phyloP scores from a whole-genome alignment of 2,888 invertebrate species.

The Watsonalla binaria region DNA sequence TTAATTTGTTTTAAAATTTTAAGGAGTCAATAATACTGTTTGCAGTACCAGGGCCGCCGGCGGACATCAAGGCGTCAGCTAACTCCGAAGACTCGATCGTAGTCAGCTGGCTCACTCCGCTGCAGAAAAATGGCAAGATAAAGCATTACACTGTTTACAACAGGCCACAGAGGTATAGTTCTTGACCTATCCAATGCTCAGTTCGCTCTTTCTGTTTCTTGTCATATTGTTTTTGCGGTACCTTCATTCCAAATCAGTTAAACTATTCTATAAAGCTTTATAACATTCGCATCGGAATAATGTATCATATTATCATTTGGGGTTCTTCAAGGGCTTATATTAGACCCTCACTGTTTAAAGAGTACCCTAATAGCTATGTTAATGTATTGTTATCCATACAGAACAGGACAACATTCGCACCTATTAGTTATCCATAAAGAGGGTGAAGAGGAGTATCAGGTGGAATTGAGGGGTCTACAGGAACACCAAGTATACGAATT shows the following conservation, averaged over 20 bases:
- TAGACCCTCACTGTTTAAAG: too few relatives aligned
- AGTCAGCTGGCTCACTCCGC: conserved; percentile 91
- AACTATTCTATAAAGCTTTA: too few relatives aligned
- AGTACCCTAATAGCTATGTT: too few relatives aligned
- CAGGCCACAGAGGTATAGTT: conserved; percentile 73
- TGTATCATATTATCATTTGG: too few relatives aligned
- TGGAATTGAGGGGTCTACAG: conserved; percentile 82
- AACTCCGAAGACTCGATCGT: conserved; percentile 89
- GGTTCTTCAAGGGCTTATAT: too few relatives aligned
- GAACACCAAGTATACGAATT: conserved; percentile 89
- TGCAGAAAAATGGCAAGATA: conserved; percentile 88
- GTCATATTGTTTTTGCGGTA: too few relatives aligned
- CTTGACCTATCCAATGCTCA: not conserved
- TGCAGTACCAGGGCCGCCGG: conserved; percentile 90
- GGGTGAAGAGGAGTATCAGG: conserved; percentile 56
- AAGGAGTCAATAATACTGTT: not conserved
- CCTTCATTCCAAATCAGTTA: too few relatives aligned
- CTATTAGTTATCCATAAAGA: conserved; percentile 43
- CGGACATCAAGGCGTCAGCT: conserved; percentile 88
- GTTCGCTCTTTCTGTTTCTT: too few relatives aligned
- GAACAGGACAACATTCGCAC: conserved; percentile 63
- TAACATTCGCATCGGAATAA: too few relatives aligned
- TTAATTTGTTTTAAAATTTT: too few relatives aligned
- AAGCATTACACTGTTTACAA: conserved; percentile 89
- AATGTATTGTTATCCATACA: conserved; percentile 15